Evolutionary conservation across 2,888 invertebrate genomes (phyloP), one percentile per base, ranked within the genome.

Genomic region (Sminthurinus aureus): DNA sequence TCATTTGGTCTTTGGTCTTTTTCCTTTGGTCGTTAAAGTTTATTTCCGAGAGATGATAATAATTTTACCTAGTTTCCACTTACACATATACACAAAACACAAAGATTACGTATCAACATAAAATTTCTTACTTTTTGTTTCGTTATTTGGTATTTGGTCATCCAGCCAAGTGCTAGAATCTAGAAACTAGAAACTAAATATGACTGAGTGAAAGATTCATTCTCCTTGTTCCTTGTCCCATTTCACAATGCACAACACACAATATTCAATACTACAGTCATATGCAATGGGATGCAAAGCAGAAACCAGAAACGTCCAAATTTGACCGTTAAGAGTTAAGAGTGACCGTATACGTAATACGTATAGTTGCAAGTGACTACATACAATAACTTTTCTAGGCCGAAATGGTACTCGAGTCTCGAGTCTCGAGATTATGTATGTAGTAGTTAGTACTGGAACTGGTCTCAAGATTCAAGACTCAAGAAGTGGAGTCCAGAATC

Each of bases 31-130:
- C 77, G 77, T 77, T 77, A 77, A 77, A 77, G 77, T 77, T 77
- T 77, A 77, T 77, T 77, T 77, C 77, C 50, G 77, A 52, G 58
- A 52, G 58, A 52, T 77, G 52, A 77, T 77, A 77, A 77, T 77
- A 77, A 77, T 58, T 52, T 77, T 77, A 77, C 58, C 52, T 77
- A 58, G 73, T 73, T 24, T 73, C 24, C 24, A 26, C 24, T 69
- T 12, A 69, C 69, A 24, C 69, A n/a, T 26, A 26, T 24, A 73
- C 38, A 15, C 2, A 6, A 58, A 3, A 15, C 58, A 15, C 58
- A 58, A 22, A 71, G 15, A 74, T 74, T 26, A 74, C 38, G 38
- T 74, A 18, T 74, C 74, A 26, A 74, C 15, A 66, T 22, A 71
- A 20, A 15, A 18, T 74, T 74, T 74, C 24, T 11, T 18, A 74